Evolutionary conservation across 2,888 invertebrate genomes (phyloP).

Genomic region (Volucella inflata): DNA sequence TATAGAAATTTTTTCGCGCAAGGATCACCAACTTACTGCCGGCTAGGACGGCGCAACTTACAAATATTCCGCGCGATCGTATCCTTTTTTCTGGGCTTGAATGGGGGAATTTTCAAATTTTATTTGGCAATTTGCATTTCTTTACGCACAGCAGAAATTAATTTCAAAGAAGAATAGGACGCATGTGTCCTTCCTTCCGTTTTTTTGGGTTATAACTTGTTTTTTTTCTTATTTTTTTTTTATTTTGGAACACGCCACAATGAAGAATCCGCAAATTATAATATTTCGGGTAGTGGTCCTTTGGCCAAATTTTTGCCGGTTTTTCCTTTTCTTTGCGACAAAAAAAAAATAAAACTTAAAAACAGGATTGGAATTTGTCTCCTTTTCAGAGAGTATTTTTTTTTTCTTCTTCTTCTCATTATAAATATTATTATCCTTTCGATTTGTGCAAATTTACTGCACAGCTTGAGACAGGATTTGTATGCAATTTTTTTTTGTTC

Average conservation of each 20-base stretch:
- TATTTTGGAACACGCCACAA: constrained; percentile 34
- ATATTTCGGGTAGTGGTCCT: constrained; percentile 50
- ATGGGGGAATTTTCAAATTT: constrained; percentile 36
- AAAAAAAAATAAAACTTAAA: constrained; percentile 10
- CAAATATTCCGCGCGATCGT: constrained; percentile 5
- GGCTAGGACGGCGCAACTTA: constrained; percentile 6
- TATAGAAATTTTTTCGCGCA: constrained; percentile 40
- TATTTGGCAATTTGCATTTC: constrained; percentile 68
- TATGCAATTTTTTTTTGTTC: constrained; percentile 37
- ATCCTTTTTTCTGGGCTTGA: constrained; percentile 41
- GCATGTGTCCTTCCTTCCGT: constrained; percentile 17
- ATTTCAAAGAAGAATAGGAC: constrained; percentile 38
- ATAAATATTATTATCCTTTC: constrained; percentile 44
- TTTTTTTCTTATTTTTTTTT: constrained; percentile 13
- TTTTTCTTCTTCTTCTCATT: background rate
- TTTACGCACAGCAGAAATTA: constrained; percentile 47
- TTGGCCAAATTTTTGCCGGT: constrained; percentile 48
- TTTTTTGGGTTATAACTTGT: constrained; percentile 39
- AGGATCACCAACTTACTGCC: constrained; percentile 21
- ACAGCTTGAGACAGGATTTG: constrained; percentile 65
- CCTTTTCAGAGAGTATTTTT: constrained; percentile 40
- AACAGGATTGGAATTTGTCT: constrained; percentile 66
- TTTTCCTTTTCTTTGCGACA: constrained; percentile 19
- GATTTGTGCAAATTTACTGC: constrained; percentile 68
- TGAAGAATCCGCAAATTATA: constrained; percentile 44